Evolutionary conservation across 2,888 invertebrate genomes (phyloP), one percentile per base, ranked within the genome.

Genomic region (Meghimatium bilineatum): DNA sequence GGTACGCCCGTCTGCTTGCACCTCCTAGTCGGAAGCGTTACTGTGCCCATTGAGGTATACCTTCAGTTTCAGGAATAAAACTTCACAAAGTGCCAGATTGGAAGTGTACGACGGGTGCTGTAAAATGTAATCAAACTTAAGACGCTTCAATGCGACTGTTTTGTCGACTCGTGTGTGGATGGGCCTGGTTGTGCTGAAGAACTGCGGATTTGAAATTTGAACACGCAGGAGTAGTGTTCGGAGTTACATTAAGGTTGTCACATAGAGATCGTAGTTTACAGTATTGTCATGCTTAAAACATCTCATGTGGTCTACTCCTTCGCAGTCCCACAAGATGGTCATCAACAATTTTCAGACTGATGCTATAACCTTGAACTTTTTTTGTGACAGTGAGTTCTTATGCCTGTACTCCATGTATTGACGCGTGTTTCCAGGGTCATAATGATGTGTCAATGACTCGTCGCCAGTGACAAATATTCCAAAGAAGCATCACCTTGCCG

Each of bases 401-500:
- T n/a, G n/a, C n/a, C n/a, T n/a, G n/a, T n/a, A n/a, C n/a, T n/a
- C n/a, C n/a, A n/a, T n/a, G n/a, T n/a, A n/a, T n/a, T n/a, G n/a
- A n/a, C n/a, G n/a, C n/a, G n/a, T n/a, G n/a, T n/a, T n/a, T n/a
- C n/a, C n/a, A n/a, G n/a, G n/a, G n/a, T n/a, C n/a, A n/a, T n/a
- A n/a, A n/a, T n/a, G n/a, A n/a, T n/a, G n/a, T n/a, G n/a, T n/a
- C n/a, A n/a, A n/a, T n/a, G n/a, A n/a, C n/a, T n/a, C n/a, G n/a
- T n/a, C 60, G 29, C 63, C 36, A 38, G 63, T 77, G 32, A 77
- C 34, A 60, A 63, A 63, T 56, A 23, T 12, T 34, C 29, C 3
- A 26, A 77, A 5, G 36, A 77, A 77, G 26, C 36, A 77, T 56
- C 8, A n/a, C 63, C 34, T 77, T 77, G 36, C 38, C 12, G 34